Percentiles rank a stretch among this genome's conserved stretches.
phyloP scores from a whole-genome alignment of 1,140 invertebrate species.

The Pseudomyrmex dendroicus region DNA sequence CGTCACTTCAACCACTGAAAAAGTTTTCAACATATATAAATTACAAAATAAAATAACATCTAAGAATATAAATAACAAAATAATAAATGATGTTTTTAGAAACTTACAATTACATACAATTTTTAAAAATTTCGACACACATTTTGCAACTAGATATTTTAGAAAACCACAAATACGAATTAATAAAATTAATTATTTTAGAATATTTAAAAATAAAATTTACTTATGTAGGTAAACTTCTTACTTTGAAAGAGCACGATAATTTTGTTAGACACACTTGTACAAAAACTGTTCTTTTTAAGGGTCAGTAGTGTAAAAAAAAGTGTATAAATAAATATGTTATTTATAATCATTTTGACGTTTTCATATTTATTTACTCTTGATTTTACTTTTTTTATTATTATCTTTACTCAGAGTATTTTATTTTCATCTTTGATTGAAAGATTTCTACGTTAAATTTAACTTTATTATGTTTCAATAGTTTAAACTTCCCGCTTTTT shows the following conservation, averaged over 20 bases:
- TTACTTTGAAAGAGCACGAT: neutral
- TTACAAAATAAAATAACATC: neutral
- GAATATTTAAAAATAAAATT: slow-evolving; percentile 2
- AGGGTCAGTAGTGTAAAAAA: neutral
- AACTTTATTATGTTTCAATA: neutral
- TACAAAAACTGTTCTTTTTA: neutral
- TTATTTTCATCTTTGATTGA: neutral
- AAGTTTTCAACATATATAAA: slow-evolving; percentile 2
- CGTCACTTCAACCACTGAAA: neutral
- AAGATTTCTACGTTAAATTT: neutral
- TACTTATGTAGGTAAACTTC: neutral
- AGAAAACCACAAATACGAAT: slow-evolving; percentile 8
- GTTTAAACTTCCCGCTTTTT: neutral
- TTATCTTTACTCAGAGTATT: neutral
- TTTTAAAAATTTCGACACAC: neutral
- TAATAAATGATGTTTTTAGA: neutral
- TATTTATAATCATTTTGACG: neutral
- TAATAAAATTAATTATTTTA: slow-evolving; percentile 15
- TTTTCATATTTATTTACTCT: neutral
- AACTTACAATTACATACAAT: neutral
- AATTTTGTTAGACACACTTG: neutral
- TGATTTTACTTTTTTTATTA: neutral
- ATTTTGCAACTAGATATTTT: neutral
- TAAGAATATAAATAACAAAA: neutral
- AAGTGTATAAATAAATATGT: neutral